Evolutionary conservation across 2,888 invertebrate species (phyloP).

Genomic region (Philonicus albiceps): DNA sequence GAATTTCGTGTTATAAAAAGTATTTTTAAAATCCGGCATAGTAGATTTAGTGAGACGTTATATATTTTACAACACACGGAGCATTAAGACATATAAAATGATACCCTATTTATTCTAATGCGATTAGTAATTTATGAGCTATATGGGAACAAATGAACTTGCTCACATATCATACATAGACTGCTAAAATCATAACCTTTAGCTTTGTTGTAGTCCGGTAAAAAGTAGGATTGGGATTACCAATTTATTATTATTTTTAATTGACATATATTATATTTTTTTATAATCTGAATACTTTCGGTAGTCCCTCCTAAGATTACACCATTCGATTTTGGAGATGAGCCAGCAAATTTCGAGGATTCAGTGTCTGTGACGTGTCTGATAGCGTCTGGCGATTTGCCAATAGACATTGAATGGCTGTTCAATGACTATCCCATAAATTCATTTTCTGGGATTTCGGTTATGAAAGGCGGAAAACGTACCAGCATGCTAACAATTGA

Average conservation of each 20-base stretch:
- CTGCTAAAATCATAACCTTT: too few relatives aligned
- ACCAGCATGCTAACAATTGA: conserved; percentile 73
- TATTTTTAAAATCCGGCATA: too few relatives aligned
- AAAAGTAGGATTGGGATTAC: too few relatives aligned
- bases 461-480: conserved; percentile 69
- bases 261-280: background rate
- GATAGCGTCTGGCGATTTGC: conserved; percentile 73
- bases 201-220: too few relatives aligned
- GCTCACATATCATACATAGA: too few relatives aligned
- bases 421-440: conserved; percentile 64
- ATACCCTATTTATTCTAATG: too few relatives aligned
- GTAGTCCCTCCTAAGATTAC: conserved; percentile 65
- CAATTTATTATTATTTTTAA: background rate
- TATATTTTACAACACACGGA: too few relatives aligned
- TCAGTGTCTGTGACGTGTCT: conserved; percentile 75
- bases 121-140: too few relatives aligned
- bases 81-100: too few relatives aligned
- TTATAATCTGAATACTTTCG: background rate
- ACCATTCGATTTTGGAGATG: conserved; percentile 78
- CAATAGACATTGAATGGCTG: conserved; percentile 74
- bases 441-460: conserved; percentile 65
- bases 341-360: conserved; percentile 74
- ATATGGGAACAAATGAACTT: too few relatives aligned
- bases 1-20: too few relatives aligned
- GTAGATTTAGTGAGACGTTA: too few relatives aligned